Evolutionary conservation across 2,888 invertebrate genomes (phyloP).

Genomic region (Cyaniris semiargus): DNA sequence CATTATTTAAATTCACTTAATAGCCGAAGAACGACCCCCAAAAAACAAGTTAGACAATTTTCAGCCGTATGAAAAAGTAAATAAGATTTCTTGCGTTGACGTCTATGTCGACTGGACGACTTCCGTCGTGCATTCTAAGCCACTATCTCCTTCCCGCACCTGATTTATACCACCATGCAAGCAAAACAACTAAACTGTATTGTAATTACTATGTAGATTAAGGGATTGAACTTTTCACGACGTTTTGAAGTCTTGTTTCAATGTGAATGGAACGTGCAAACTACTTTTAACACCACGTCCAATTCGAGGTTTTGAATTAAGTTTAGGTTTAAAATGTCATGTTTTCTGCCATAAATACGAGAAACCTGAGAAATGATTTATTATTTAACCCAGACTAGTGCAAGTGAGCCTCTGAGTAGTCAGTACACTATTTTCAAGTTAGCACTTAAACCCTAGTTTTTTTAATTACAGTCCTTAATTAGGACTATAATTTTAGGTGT

Average conservation of each 20-base stretch:
- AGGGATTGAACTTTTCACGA: not conserved
- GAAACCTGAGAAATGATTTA: too few species aligned
- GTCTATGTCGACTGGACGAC: not conserved
- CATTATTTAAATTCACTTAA: not conserved
- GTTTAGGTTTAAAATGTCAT: too few species aligned
- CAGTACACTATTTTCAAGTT: too few species aligned
- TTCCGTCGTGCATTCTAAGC: constrained; percentile 23
- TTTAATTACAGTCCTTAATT: too few species aligned
- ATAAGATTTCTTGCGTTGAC: constrained; percentile 22
- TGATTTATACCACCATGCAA: constrained; percentile 19
- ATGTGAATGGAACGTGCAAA: not conserved
- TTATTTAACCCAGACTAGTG: too few species aligned
- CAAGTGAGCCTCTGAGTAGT: too few species aligned
- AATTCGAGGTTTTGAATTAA: too few species aligned
- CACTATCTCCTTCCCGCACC: constrained; percentile 19
- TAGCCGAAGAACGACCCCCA: not conserved
- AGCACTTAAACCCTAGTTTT: too few species aligned
- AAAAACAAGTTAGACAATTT: not conserved
- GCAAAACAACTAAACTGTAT: not conserved
- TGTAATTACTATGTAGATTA: constrained; percentile 4
- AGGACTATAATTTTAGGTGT: too few species aligned
- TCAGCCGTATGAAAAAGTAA: constrained; percentile 13
- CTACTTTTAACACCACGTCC: too few species aligned
- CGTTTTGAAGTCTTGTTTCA: not conserved
- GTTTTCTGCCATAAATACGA: too few species aligned